Evolutionary conservation across 2,888 invertebrate genomes (phyloP).

Genomic region (Vannuccia rotundouncinata): DNA sequence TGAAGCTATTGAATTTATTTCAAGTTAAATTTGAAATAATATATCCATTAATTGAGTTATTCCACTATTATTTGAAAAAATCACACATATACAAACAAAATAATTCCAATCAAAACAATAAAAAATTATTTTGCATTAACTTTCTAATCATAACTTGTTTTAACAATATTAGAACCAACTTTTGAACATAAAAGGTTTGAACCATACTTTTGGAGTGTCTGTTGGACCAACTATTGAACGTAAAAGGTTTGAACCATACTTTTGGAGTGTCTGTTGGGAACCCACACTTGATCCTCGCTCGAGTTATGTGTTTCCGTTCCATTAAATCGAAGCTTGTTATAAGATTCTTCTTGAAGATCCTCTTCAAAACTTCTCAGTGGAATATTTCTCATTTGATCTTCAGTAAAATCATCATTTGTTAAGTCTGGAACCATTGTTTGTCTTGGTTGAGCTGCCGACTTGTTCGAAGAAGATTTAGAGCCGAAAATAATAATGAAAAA

Average conservation of each 20-base stretch:
- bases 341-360: neutral
- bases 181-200: neutral
- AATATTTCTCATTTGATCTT: neutral
- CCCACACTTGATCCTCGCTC: neutral
- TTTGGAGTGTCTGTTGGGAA: neutral
- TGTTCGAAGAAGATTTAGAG: too few species aligned
- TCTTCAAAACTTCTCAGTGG: neutral
- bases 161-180: too few species aligned
- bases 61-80: too few species aligned
- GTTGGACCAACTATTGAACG: neutral
- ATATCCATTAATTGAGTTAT: too few species aligned
- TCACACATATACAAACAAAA: too few species aligned
- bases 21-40: too few species aligned
- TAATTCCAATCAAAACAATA: too few species aligned
- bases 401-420: neutral
- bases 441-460: too few species aligned
- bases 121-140: too few species aligned
- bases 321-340: neutral
- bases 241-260: neutral
- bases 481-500: conserved; percentile 1
- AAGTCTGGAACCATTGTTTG: too few species aligned
- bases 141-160: too few species aligned
- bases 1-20: too few species aligned
- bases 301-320: neutral
- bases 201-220: neutral